These are phyloP conservation scores for Podarcis lilfordi DNA, from an alignment of 2,797 vertebrate genomes.

Conservation along the genomic window DNA sequence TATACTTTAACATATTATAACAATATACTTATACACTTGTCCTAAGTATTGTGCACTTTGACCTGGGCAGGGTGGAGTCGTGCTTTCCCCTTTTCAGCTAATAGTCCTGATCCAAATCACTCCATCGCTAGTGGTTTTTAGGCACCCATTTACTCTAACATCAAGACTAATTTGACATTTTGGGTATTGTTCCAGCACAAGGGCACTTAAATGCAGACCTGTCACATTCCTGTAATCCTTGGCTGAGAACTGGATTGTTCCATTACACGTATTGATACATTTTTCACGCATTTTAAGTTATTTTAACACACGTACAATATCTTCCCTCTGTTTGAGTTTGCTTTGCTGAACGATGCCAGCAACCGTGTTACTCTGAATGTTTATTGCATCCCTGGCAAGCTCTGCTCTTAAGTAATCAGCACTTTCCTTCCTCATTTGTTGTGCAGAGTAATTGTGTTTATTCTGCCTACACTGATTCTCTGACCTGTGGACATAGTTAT, in stretches of 20 bases:
- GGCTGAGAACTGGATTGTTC: neutral
- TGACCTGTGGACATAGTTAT: constrained; percentile 23
- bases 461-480: constrained; percentile 29
- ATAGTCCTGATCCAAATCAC: neutral
- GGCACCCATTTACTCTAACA: neutral
- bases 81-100: neutral
- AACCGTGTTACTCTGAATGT: constrained; percentile 47
- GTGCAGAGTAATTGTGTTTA: constrained; percentile 49
- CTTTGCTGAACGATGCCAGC: constrained; percentile 8
- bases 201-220: neutral
- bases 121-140: neutral
- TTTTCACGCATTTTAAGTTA: neutral
- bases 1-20: too few relatives aligned
- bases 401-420: constrained; percentile 55
- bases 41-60: too few relatives aligned
- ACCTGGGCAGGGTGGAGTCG: neutral
- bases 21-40: too few relatives aligned
- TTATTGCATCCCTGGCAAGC: constrained; percentile 48
- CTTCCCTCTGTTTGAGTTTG: constrained; percentile 31
- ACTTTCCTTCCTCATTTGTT: constrained; percentile 50
- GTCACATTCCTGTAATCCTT: neutral
- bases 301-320: constrained; percentile 37
- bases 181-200: neutral
- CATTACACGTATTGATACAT: neutral
- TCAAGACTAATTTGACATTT: neutral